Base-by-base conservation (phyloP, 1,140 invertebrate species). In the Lepeophtheirus salmonis region DNA sequence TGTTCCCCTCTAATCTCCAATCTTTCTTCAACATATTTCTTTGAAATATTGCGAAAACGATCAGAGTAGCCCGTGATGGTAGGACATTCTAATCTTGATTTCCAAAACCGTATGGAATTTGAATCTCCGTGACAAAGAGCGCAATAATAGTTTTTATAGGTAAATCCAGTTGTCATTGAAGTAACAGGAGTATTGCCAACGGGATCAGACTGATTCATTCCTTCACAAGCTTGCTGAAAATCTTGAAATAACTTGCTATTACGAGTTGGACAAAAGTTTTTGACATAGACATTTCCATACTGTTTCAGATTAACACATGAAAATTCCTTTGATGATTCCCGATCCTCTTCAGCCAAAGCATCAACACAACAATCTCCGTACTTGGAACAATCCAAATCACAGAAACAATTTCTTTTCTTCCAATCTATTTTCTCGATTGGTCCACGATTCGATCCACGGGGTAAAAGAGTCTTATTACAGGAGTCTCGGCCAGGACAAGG, bases 61-160 rank as follows among this genome's bases (percentile, higher is more conserved):
- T 55, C 17, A 14, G 23, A 14, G 58, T 55, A 63, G 4, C 62
- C 41, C 21, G 52, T 60, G 1, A 72, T 49, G 1, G 66, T 65
- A 4, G 68, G 67, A 63, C 73, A 76, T 63, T 73, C 70, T 1
- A 75, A 53, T 20, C 70, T 62, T 2, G 71, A 71, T n/a, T 65
- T 68, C 76, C 76, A 77, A 48, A 70, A 48, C 17, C 67, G 65
- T 1, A 69, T 50, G 14, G 60, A 50, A 2, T 24, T 54, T 2
- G 63, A 60, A 54, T 74, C 72, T 1, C 68, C 66, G 66, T 79
- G 74, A 64, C 78, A 80, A 3, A 73, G 57, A 0, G 78, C 76
- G 64, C 78, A 80, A 67, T 72, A 75, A 18, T 71, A 67, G 64
- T 79, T 80, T 53, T 70, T 70, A 66, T 77, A 80, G 0, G 76